phyloP scores from a whole-genome alignment of 64 coral and sea anemone genomes.

The Orbicella faveolata region DNA sequence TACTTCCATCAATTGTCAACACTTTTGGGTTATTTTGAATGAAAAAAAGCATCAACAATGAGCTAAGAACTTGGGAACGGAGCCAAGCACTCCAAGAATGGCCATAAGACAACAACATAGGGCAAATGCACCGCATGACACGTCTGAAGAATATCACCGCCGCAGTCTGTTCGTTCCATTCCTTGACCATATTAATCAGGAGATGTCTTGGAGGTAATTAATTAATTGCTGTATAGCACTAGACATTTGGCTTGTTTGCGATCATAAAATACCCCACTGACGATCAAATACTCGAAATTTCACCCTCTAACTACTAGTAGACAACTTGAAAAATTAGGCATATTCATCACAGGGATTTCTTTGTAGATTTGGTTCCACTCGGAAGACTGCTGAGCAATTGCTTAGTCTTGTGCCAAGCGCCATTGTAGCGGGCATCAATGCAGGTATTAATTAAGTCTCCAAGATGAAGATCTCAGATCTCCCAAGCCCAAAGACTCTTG shows the following conservation, averaged over 20 bases:
- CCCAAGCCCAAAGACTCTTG: slow-evolving; percentile 47
- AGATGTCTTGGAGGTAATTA: too few species aligned
- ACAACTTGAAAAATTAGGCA: not conserved
- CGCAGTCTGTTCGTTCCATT: slow-evolving; percentile 31
- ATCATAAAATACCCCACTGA: too few species aligned
- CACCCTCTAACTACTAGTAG: too few species aligned
- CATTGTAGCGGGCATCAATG: not conserved
- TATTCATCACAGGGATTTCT: not conserved
- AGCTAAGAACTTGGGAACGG: not conserved
- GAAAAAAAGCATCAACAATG: slow-evolving; percentile 10
- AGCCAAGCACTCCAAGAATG: slow-evolving; percentile 15
- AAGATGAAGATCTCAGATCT: slow-evolving; percentile 48
- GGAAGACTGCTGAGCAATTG: slow-evolving; percentile 47
- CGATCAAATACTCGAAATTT: too few species aligned
- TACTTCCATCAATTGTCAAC: slow-evolving; percentile 39
- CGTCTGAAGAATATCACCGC: slow-evolving; percentile 45
- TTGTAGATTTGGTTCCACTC: slow-evolving; percentile 43
- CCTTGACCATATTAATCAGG: too few species aligned
- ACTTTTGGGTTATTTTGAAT: slow-evolving; percentile 33
- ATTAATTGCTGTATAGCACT: too few species aligned
- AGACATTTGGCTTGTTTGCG: too few species aligned
- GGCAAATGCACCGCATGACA: slow-evolving; percentile 15
- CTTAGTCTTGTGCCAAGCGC: slow-evolving; percentile 60
- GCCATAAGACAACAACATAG: slow-evolving; percentile 30
- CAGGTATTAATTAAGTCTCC: slow-evolving; percentile 33